These are phyloP conservation scores for Odontesthes bonariensis DNA, from an alignment of 2,113 vertebrate genomes.

Conservation along the genomic window DNA sequence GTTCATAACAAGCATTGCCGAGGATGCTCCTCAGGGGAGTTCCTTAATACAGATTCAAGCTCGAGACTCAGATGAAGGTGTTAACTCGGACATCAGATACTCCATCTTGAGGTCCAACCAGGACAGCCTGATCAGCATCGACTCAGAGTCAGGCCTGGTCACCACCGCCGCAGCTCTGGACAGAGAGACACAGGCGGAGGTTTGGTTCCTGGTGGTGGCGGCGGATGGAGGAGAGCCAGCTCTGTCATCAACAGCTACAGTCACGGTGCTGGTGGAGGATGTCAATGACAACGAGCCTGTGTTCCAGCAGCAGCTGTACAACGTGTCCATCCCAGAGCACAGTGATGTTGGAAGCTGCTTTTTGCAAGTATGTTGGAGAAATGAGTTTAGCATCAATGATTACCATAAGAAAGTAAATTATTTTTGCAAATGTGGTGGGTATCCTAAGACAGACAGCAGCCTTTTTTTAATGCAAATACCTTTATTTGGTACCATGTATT, in stretches of 20 bases:
- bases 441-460: neutral
- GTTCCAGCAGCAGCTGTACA: constrained; percentile 88
- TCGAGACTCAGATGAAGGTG: constrained; percentile 85
- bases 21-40: constrained; percentile 85
- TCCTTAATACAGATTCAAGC: constrained; percentile 84
- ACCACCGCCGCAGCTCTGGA: constrained; percentile 83
- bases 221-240: constrained; percentile 84
- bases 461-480: too few relatives aligned
- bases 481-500: too few relatives aligned
- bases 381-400: neutral
- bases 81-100: constrained; percentile 84
- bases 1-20: constrained; percentile 81
- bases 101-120: constrained; percentile 69
- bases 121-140: constrained; percentile 76
- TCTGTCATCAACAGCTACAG: constrained; percentile 83
- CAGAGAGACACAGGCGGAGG: constrained; percentile 80
- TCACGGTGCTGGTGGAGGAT: constrained; percentile 86
- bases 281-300: constrained; percentile 92
- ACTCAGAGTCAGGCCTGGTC: constrained; percentile 84
- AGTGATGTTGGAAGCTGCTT: constrained; percentile 82
- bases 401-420: too few relatives aligned
- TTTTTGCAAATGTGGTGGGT: neutral
- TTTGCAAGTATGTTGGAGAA: constrained; percentile 85
- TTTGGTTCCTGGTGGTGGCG: constrained; percentile 87
- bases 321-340: constrained; percentile 86